Conservation (phyloP, 2,113 vertebrate genomes). For the Pseudorhombus dupliciocellatus region DNA sequence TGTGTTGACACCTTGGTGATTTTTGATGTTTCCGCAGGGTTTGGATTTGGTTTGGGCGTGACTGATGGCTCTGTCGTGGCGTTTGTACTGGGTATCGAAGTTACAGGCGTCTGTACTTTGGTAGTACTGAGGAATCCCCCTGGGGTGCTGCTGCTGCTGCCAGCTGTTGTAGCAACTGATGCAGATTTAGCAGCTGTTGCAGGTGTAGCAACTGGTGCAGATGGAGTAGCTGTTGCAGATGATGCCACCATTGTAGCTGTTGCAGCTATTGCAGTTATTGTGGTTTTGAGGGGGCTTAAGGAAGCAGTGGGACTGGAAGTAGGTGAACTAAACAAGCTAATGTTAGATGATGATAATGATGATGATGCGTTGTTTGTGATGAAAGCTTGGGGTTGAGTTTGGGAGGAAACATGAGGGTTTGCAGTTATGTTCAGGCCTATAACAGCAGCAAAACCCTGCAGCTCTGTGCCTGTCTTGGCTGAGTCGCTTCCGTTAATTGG, state of each 20-base stretch:
- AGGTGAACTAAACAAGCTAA: rapidly evolving
- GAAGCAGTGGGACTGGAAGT: rapidly evolving
- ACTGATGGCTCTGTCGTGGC: rapidly evolving
- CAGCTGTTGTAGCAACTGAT: background rate
- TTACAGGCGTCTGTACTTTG: rapidly evolving
- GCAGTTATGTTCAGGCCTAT: background rate
- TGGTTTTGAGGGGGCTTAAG: rapidly evolving
- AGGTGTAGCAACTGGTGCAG: background rate
- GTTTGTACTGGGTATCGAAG: background rate
- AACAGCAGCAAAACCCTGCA: rapidly evolving
- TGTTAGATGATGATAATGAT: rapidly evolving
- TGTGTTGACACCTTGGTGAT: background rate
- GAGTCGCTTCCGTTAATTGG: no score
- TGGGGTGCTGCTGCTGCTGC: rapidly evolving
- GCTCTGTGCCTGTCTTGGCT: no score
- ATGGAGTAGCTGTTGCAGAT: background rate
- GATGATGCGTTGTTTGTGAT: background rate
- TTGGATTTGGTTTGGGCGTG: rapidly evolving
- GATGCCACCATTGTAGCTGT: background rate
- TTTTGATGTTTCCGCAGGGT: background rate
- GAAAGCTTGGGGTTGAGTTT: rapidly evolving
- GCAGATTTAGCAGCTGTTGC: background rate
- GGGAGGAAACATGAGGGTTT: background rate
- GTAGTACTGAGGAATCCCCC: rapidly evolving
- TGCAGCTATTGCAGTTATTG: rapidly evolving